Evolutionary conservation across 2,113 vertebrate species (phyloP).

Genomic region (Verasper variegatus): DNA sequence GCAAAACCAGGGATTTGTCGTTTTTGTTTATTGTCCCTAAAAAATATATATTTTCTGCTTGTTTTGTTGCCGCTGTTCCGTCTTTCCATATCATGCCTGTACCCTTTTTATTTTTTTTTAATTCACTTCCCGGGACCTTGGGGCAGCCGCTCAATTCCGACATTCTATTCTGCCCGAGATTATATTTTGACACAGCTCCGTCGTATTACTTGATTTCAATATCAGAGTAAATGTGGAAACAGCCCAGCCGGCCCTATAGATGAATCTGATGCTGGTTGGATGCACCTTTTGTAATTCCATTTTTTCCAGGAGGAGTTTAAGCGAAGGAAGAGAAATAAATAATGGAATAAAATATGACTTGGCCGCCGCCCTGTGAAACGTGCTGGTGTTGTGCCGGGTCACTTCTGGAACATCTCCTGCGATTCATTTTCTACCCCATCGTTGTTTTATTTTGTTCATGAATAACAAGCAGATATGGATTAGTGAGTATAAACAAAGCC

Average conservation of each 20-base stretch:
- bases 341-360: constrained; percentile 37
- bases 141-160: constrained; percentile 71
- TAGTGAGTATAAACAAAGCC: constrained; percentile 53
- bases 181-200: constrained; percentile 76
- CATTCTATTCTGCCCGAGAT: constrained; percentile 75
- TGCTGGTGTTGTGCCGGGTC: constrained; percentile 44
- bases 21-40: constrained; percentile 59
- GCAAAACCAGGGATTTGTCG: constrained; percentile 44
- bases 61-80: constrained; percentile 37
- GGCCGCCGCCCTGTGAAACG: constrained; percentile 36
- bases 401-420: constrained; percentile 63
- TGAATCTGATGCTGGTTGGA: constrained; percentile 69
- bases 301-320: constrained; percentile 53
- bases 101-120: constrained; percentile 62
- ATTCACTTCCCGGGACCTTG: constrained; percentile 72
- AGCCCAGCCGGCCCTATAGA: constrained; percentile 69
- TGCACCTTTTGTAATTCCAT: constrained; percentile 43
- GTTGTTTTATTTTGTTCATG: constrained; percentile 61
- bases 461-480: constrained; percentile 64
- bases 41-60: constrained; percentile 23
- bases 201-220: constrained; percentile 78
- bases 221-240: constrained; percentile 72
- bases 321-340: constrained; percentile 63
- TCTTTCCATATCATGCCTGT: constrained; percentile 32
- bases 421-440: constrained; percentile 60